Percentiles rank a stretch among this genome's conserved stretches.
phyloP scores from a whole-genome alignment of 2,113 vertebrate species.

The Halcyon senegalensis region DNA sequence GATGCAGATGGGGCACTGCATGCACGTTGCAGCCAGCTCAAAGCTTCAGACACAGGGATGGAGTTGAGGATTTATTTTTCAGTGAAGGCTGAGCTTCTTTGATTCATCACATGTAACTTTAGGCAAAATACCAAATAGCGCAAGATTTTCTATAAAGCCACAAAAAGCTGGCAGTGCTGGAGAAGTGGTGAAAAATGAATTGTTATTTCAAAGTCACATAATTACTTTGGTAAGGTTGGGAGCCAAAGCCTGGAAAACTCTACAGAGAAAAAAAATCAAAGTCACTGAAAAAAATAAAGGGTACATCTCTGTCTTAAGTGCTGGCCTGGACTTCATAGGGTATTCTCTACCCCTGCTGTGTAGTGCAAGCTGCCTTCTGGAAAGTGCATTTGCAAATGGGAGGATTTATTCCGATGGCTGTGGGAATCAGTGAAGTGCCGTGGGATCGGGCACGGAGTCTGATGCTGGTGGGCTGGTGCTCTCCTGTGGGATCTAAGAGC shows the following conservation, averaged over 20 bases:
- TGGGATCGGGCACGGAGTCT: background rate
- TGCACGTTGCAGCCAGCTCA: fast-evolving
- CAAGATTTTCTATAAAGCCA: background rate
- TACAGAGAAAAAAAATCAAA: background rate
- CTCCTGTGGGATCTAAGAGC: fast-evolving
- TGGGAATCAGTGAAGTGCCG: background rate
- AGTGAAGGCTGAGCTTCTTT: background rate
- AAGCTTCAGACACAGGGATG: background rate
- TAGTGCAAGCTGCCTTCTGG: background rate
- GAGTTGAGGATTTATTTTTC: background rate
- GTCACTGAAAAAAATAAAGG: background rate
- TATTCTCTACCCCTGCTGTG: background rate
- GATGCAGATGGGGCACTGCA: fast-evolving
- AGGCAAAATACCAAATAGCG: background rate
- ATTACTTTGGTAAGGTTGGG: background rate
- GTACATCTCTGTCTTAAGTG: background rate
- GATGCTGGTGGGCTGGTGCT: background rate
- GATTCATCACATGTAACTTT: background rate
- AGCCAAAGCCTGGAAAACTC: conserved; percentile 2
- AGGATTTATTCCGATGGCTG: background rate
- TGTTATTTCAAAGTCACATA: background rate
- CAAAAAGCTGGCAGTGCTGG: background rate
- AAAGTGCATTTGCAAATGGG: background rate
- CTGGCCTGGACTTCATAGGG: background rate
- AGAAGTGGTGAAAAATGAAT: conserved; percentile 38